Conservation (phyloP, 23 tunicate genomes). For the Phallusia fumigata region DNA sequence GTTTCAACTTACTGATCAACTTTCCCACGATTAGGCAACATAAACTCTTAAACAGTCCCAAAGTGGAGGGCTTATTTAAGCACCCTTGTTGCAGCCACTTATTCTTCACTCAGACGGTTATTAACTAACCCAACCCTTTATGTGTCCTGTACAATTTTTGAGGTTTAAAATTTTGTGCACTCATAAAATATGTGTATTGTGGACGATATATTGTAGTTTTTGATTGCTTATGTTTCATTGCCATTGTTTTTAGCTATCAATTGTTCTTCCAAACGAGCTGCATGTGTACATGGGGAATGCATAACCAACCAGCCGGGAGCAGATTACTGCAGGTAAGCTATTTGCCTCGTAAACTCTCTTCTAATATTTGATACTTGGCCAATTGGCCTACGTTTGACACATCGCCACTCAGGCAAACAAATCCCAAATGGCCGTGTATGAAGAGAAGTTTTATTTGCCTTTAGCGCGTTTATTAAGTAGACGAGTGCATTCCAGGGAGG, state of each 20-base stretch:
- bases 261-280: background rate
- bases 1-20: background rate
- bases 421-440: too few relatives aligned
- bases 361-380: background rate
- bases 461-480: background rate
- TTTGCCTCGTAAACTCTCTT: too few relatives aligned
- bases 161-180: too few relatives aligned
- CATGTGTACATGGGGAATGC: background rate
- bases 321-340: background rate
- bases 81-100: background rate
- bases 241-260: background rate
- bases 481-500: background rate
- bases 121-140: too few relatives aligned
- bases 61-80: background rate
- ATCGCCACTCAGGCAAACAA: background rate
- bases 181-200: too few relatives aligned
- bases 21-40: background rate
- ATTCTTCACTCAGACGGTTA: too few relatives aligned
- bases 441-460: too few relatives aligned
- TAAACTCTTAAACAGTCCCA: background rate
- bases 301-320: background rate
- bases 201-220: too few relatives aligned
- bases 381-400: background rate
- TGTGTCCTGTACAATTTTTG: too few relatives aligned
- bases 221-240: too few relatives aligned